Conservation (phyloP, 2,888 invertebrate species). For the Ophion slaviceki region DNA sequence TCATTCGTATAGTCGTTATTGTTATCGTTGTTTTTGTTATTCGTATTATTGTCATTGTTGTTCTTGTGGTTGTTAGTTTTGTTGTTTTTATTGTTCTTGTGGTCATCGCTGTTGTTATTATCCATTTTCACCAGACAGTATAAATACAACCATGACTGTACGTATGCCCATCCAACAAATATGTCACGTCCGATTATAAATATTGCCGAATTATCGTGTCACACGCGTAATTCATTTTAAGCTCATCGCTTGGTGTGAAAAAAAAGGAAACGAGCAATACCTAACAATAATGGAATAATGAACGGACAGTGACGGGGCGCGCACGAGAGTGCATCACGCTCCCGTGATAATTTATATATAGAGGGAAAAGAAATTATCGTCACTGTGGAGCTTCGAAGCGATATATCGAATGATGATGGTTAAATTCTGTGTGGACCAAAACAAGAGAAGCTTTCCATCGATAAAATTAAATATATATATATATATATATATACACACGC, state of each 20-base stretch:
- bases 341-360: background rate
- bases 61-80: too few species aligned
- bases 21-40: too few species aligned
- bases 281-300: background rate
- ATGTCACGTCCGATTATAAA: background rate
- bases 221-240: background rate
- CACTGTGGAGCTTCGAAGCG: background rate
- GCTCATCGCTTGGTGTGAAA: background rate
- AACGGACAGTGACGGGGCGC: background rate
- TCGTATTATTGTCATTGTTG: too few species aligned
- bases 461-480: background rate
- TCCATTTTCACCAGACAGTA: too few species aligned
- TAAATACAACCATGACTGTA: too few species aligned
- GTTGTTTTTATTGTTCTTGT: too few species aligned
- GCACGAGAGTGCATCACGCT: background rate
- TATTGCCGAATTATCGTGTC: background rate
- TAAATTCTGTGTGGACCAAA: conserved; percentile 1
- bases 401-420: background rate
- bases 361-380: conserved; percentile 2
- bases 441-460: background rate
- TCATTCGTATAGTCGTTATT: too few species aligned
- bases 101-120: too few species aligned
- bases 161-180: background rate
- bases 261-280: too few species aligned
- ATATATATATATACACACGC: conserved; percentile 1